phyloP scores from a whole-genome alignment of 2,888 invertebrate genomes.

The Cephus nigrinus region DNA sequence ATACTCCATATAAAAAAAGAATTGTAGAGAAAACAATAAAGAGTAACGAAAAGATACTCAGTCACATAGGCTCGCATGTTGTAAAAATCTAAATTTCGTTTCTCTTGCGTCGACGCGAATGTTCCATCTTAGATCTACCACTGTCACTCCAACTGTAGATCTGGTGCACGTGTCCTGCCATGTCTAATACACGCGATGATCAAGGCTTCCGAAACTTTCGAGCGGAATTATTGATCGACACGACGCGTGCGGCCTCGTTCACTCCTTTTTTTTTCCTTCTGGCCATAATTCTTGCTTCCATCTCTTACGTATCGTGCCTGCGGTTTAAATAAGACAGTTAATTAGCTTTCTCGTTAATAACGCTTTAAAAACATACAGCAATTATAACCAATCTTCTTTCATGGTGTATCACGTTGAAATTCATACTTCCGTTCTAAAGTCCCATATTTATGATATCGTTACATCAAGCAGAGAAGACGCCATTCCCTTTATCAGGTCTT shows the following conservation, averaged over 20 bases:
- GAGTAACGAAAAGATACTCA: background rate
- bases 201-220: constrained; percentile 6
- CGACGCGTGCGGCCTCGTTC: constrained; percentile 3
- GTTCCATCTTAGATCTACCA: background rate
- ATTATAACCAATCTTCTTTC: background rate
- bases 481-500: background rate
- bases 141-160: background rate
- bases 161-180: background rate
- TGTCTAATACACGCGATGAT: background rate
- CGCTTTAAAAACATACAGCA: background rate
- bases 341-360: background rate
- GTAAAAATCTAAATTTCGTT: background rate
- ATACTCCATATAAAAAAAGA: background rate
- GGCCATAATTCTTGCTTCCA: background rate
- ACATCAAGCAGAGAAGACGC: background rate
- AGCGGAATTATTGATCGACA: constrained; percentile 2
- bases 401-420: background rate
- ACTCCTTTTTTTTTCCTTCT: background rate
- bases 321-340: background rate
- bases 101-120: background rate
- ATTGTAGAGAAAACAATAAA: background rate
- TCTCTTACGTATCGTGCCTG: background rate
- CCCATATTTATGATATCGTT: background rate
- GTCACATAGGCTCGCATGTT: background rate
- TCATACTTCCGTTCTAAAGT: background rate